Evolutionary conservation across 2,797 vertebrate genomes (phyloP).

Genomic region (Acrossocheilus wenchowensis): DNA sequence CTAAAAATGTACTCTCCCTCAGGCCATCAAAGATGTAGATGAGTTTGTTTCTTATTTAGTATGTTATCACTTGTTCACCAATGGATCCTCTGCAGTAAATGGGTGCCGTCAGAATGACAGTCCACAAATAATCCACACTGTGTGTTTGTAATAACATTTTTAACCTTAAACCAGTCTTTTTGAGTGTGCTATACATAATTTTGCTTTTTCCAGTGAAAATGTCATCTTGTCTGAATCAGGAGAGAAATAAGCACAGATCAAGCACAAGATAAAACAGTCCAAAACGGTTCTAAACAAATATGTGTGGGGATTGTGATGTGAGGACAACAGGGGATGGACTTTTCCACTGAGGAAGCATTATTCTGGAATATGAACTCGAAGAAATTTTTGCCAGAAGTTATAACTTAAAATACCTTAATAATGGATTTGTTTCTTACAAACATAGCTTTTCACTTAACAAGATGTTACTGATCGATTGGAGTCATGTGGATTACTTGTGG

Average conservation of each 20-base stretch:
- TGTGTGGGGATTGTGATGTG: not conserved
- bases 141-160: not conserved
- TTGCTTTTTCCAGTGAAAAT: not conserved
- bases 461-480: not conserved
- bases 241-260: not conserved
- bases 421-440: not conserved
- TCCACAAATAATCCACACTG: not conserved
- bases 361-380: not conserved
- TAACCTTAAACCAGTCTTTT: not conserved
- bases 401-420: not conserved
- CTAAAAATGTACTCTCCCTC: not conserved
- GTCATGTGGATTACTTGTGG: not conserved
- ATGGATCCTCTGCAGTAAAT: not conserved
- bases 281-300: not conserved
- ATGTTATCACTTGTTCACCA: not conserved
- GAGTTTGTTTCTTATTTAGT: not conserved
- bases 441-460: not conserved
- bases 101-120: not conserved
- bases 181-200: not conserved
- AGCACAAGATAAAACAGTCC: not conserved
- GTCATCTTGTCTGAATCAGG: not conserved
- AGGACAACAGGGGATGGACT: not conserved
- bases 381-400: not conserved
- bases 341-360: not conserved
- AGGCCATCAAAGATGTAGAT: not conserved